Evolutionary conservation across 2,797 vertebrate species (phyloP).

Genomic region (Apodemus agrarius): DNA sequence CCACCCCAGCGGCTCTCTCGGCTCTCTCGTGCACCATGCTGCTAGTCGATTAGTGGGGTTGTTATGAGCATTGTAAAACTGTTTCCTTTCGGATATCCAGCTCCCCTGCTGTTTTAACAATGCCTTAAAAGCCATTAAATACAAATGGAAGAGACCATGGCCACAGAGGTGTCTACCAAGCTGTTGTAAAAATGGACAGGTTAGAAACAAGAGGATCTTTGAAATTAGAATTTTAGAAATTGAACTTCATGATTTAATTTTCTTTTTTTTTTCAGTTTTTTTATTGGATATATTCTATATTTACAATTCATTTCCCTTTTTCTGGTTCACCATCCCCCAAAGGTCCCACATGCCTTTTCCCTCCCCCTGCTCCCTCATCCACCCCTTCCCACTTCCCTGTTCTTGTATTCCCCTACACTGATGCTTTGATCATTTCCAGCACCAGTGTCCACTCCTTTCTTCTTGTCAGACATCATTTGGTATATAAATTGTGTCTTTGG

Average conservation of each 20-base stretch:
- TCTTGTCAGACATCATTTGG: no score
- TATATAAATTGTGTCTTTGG: no score
- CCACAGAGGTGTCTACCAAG: neutral
- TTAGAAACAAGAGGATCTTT: conserved; percentile 2
- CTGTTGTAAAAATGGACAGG: neutral
- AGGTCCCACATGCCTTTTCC: no score
- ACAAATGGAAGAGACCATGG: neutral
- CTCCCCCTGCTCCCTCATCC: no score
- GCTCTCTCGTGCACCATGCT: neutral
- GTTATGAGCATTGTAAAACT: conserved; percentile 64
- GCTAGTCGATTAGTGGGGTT: neutral
- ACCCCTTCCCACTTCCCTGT: no score
- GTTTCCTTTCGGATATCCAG: conserved; percentile 23
- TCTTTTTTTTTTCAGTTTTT: no score
- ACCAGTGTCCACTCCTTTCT: no score
- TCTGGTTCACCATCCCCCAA: no score
- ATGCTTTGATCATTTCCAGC: no score
- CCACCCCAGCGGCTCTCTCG: neutral
- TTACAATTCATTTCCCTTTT: no score
- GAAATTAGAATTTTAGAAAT: conserved; percentile 45
- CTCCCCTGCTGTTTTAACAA: conserved; percentile 69
- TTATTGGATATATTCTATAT: no score
- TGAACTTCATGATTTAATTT: neutral
- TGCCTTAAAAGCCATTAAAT: conserved; percentile 60
- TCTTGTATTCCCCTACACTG: no score